Evolutionary conservation across 2,113 vertebrate genomes (phyloP).

Genomic region (Aramus guarauna): DNA sequence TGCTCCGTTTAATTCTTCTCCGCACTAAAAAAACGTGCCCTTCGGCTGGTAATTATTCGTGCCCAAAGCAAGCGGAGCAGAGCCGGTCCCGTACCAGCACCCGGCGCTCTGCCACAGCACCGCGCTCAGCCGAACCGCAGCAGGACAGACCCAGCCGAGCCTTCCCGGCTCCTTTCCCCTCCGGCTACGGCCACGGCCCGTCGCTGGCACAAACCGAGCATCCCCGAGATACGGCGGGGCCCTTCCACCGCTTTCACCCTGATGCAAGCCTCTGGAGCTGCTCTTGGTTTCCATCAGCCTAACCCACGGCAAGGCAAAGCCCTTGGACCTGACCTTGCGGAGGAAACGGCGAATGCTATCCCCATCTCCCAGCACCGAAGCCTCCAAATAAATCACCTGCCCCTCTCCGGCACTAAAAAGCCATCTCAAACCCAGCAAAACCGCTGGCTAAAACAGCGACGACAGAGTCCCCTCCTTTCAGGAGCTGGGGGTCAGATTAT

Average conservation of each 20-base stretch:
- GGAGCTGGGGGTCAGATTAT: background rate
- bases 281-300: background rate
- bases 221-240: fast-evolving
- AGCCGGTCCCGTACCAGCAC: background rate
- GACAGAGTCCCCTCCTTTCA: background rate
- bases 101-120: fast-evolving
- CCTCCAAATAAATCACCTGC: background rate
- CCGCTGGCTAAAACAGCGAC: background rate
- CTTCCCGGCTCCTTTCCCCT: background rate
- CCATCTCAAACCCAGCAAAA: background rate
- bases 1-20: background rate
- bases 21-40: fast-evolving
- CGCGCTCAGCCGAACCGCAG: background rate
- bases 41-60: background rate
- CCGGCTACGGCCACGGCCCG: background rate
- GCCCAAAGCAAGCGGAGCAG: fast-evolving
- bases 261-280: background rate
- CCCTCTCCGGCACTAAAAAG: background rate
- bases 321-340: constrained; percentile 6
- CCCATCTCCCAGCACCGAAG: background rate
- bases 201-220: background rate
- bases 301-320: background rate
- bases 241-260: background rate
- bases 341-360: background rate
- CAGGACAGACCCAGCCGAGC: fast-evolving